Evolutionary conservation across 2,797 vertebrate genomes (phyloP), one percentile per base, ranked within the genome.

Genomic region (Denticeps clupeoides): DNA sequence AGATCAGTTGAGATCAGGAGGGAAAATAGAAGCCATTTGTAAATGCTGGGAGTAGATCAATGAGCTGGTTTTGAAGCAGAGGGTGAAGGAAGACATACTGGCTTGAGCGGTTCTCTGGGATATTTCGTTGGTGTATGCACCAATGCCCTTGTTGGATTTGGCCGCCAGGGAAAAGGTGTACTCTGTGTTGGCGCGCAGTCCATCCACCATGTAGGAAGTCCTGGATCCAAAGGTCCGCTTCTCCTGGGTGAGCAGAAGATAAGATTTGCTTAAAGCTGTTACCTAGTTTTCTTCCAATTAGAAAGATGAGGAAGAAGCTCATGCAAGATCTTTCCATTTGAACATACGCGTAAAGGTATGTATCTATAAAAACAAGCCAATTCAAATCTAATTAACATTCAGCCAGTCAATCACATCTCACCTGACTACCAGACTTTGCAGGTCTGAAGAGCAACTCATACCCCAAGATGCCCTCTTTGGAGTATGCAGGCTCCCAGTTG

Each of bases 111-210:
- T 99, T 75, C 85, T 89, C 74, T 93, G 91, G 56, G 85, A 82
- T 75, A 97, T 80, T 68, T 89, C 89, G 28, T 89, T 87, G 71
- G 92, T 97, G 82, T 90, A 93, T 32, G 92, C 91, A 9, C 94
- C 94, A 55, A 97, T 86, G 75, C 93, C 95, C 77, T 93, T 89
- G 33, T 72, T 82, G 2, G 95, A 99, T 72, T 90, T 88, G 46
- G 93, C 95, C 0, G 95, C 90, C 78, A 99, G 82, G 33, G 88
- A 89, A 82, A 99, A 95, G 70, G 84, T 84, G 71, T 99, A 99
- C 59, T 93, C 91, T 0, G 90, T 98, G 80, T 98, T 91, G 23
- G 94, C 92, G 60, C 89, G 93, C 64, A 99, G 86, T 58, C 85
- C 87, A 51, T 92, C 89, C 57, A 94, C 84, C 1, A 82, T 82